A percentile compares a stretch with the other conserved stretches of the same genome.
phyloP scores from a whole-genome alignment of 2,888 invertebrate genomes.

The Patella ulyssiponensis region DNA sequence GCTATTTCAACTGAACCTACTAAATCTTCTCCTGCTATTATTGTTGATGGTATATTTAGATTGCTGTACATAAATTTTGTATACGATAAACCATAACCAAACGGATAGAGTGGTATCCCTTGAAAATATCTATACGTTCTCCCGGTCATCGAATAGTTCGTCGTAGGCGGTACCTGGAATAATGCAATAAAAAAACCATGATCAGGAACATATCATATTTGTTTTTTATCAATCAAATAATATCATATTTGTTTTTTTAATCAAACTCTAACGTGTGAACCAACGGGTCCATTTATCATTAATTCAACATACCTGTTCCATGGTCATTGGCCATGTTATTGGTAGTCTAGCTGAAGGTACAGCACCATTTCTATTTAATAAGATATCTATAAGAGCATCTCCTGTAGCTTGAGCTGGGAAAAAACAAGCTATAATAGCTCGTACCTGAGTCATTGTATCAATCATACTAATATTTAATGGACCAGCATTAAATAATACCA shows the following conservation, averaged over 20 bases:
- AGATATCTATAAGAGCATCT: slow-evolving; percentile 45
- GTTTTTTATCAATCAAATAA: too few relatives aligned
- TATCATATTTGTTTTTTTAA: too few relatives aligned
- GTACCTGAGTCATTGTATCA: slow-evolving; percentile 42
- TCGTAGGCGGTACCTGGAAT: slow-evolving; percentile 16
- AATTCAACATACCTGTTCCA: slow-evolving; percentile 30
- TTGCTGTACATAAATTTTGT: background rate
- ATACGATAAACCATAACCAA: slow-evolving; percentile 10
- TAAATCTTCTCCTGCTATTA: background rate
- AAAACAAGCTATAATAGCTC: slow-evolving; percentile 54
- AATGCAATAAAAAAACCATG: too few relatives aligned
- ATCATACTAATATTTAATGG: slow-evolving; percentile 60
- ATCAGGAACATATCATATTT: too few relatives aligned
- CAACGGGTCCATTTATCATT: too few relatives aligned
- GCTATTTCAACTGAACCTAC: background rate
- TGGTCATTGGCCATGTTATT: slow-evolving; percentile 53
- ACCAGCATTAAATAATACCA: slow-evolving; percentile 60
- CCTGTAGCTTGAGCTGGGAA: slow-evolving; percentile 60
- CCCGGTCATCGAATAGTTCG: slow-evolving; percentile 17
- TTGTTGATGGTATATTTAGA: background rate
- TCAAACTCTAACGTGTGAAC: too few relatives aligned
- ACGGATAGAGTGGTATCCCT: background rate
- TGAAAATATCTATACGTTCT: slow-evolving; percentile 19
- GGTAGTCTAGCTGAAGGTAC: slow-evolving; percentile 57
- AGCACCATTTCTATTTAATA: slow-evolving; percentile 28